A percentile compares a stretch with the other conserved stretches of the same genome.
phyloP scores from a whole-genome alignment of 2,888 invertebrate species.

The Ichneumoninae sp. region DNA sequence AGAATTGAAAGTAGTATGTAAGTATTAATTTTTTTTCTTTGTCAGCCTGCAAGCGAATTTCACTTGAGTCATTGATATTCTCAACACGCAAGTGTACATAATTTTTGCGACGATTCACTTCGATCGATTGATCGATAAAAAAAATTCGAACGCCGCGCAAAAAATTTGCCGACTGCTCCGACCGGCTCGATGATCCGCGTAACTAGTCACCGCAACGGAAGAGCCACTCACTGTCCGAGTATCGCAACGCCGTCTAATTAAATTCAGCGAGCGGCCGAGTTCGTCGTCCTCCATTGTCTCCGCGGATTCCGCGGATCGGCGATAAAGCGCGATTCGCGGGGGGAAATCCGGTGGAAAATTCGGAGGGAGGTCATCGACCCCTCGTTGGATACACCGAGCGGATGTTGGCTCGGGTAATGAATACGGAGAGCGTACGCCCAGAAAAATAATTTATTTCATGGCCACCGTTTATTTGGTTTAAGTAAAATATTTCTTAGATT shows the following conservation, averaged over 20 bases:
- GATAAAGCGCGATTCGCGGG: not conserved
- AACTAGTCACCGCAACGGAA: slow-evolving; percentile 50
- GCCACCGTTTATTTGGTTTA: no score
- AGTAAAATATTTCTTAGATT: no score
- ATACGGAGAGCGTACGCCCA: no score
- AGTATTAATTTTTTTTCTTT: no score
- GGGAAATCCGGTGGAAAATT: slow-evolving; percentile 8
- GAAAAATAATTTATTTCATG: no score
- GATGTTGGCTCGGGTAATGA: no score
- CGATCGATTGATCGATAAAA: not conserved
- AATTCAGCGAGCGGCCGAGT: slow-evolving; percentile 34
- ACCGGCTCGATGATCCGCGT: slow-evolving; percentile 21
- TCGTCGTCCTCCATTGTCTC: slow-evolving; percentile 34
- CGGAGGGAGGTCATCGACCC: not conserved
- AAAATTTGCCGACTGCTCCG: slow-evolving; percentile 55
- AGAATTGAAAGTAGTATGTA: no score
- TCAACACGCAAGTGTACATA: no score
- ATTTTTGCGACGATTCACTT: no score
- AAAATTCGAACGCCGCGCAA: slow-evolving; percentile 34
- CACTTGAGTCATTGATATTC: no score
- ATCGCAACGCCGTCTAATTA: slow-evolving; percentile 29
- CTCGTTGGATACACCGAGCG: no score
- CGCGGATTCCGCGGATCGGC: not conserved
- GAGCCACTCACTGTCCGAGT: not conserved
- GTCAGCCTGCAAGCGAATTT: no score